Evolutionary conservation across 2,888 invertebrate genomes (phyloP), one percentile per base, ranked within the genome.

Genomic region (Cephus runcator): DNA sequence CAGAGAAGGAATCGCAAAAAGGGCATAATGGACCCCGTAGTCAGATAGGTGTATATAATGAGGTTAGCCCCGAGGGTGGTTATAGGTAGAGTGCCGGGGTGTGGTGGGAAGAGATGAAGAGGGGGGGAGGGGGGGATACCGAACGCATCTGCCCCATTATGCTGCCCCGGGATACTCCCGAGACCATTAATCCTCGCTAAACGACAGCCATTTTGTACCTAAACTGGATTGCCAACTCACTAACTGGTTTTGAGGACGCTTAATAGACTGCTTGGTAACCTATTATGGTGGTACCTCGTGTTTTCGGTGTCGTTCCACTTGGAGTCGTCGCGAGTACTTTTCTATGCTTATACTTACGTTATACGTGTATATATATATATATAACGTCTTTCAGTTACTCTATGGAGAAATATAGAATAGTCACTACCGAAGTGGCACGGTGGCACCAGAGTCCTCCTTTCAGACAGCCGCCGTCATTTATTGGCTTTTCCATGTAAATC

Each of bases 191-290:
- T 91, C 90, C 91, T 91, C 87, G 88, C 91, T 91, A 91, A 91
- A 91, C 91, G 91, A 91, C 91, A 91, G 91, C 91, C 91, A 91
- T 91, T 91, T 91, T 91, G 91, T 91, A 91, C 90, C 91, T 90
- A 90, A 91, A 91, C 91, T 91, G 91, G 91, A 91, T 91, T 91
- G 91, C 90, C 90, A 88, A 90, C 89, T 91, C 91, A 90, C 91
- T 90, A 90, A 90, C 90, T 90, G 90, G 90, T 90, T 90, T 90
- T 88, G 88, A 90, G 88, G 89, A 90, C 87, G 90, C 88, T 90
- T 90, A 90, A 90, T 90, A 90, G 90, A 90, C 73, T 34, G 73
- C 34, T 88, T 86, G 85, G 85, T 85, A 88, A 88, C 88, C 89
- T 89, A 90, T 90, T 90, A 89, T 89, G 84, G 84, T 85, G 82